Evolutionary conservation across 1,140 invertebrate genomes (phyloP).

Genomic region (Tetragonula clypearis): DNA sequence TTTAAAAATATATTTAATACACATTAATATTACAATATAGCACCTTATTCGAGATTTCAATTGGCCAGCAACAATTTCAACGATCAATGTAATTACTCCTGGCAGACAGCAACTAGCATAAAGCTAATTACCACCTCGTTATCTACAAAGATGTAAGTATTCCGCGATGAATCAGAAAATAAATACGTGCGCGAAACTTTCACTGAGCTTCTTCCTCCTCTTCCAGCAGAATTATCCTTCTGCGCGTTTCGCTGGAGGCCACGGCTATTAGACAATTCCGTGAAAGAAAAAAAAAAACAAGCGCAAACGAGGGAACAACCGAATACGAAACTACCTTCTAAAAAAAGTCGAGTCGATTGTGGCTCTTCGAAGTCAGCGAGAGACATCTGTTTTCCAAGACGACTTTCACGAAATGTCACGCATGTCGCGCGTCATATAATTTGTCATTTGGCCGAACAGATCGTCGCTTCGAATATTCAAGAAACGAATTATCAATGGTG

Average conservation of each 20-base stretch:
- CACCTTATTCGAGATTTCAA: too few relatives aligned
- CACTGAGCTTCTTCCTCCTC: not conserved
- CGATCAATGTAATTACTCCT: not conserved
- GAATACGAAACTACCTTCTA: not conserved
- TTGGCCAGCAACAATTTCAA: not conserved
- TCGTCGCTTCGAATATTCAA: conserved; percentile 33
- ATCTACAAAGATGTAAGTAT: conserved; percentile 12
- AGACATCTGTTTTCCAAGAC: not conserved
- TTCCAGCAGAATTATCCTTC: not conserved
- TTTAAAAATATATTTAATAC: too few relatives aligned
- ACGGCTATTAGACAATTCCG: not conserved
- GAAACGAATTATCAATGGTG: not conserved
- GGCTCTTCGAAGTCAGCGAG: not conserved
- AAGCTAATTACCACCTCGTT: not conserved
- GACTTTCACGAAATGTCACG: conserved; percentile 12
- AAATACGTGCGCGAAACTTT: conserved; percentile 15
- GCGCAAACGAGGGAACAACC: not conserved
- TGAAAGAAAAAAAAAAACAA: not conserved
- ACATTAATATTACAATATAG: too few relatives aligned
- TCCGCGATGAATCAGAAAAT: conserved; percentile 2
- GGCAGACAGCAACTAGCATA: not conserved
- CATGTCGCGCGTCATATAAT: not conserved
- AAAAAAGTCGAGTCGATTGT: not conserved
- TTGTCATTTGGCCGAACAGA: conserved; percentile 6
- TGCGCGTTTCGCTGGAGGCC: not conserved